Evolutionary conservation across 2,888 invertebrate genomes (phyloP), one percentile per base, ranked within the genome.

Genomic region (Malthinus flaveolus): DNA sequence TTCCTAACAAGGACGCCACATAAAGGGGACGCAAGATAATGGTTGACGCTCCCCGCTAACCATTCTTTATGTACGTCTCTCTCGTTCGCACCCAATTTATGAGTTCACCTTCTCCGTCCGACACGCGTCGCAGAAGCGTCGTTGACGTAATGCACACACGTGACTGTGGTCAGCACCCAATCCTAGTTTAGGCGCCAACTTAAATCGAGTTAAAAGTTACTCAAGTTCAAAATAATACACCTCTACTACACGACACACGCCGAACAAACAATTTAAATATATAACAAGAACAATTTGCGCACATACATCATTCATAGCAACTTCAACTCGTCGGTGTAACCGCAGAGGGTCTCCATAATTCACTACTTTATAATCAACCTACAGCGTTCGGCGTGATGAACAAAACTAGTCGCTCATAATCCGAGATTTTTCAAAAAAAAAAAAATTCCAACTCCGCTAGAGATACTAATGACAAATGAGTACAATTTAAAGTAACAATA

Each of bases 41-140:
- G 79, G 79, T 79, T 78, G 79, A 78, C 78, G 77, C 78, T 78
- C 78, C 78, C 78, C 78, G 77, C 79, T 78, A 79, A 78, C 77
- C 78, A 78, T 79, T 78, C 79, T 79, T 79, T 79, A 79, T 79
- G 79, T 71, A 71, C 75, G 75, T 78, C 79, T 78, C 79, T 79
- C 78, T 78, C 78, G 75, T 75, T 77, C 78, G 73, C 76, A 75
- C 66, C 71, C 72, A 73, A 79, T 79, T 79, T 79, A 79, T 77
- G 78, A 74, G 76, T 73, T 73, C 74, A 75, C 75, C 73, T 73
- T 78, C 78, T 77, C 77, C 73, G 77, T 78, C 75, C 68, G 76
- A 76, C 77, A 75, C 77, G 78, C 76, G 77, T 70, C 74, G 70
- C 69, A 67, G 68, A 66, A 68, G 66, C 65, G 62, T 62, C 71